Evolutionary conservation across 2,797 vertebrate species (phyloP), one percentile per base, ranked within the genome.

Genomic region (Gobionotothen gibberifrons): DNA sequence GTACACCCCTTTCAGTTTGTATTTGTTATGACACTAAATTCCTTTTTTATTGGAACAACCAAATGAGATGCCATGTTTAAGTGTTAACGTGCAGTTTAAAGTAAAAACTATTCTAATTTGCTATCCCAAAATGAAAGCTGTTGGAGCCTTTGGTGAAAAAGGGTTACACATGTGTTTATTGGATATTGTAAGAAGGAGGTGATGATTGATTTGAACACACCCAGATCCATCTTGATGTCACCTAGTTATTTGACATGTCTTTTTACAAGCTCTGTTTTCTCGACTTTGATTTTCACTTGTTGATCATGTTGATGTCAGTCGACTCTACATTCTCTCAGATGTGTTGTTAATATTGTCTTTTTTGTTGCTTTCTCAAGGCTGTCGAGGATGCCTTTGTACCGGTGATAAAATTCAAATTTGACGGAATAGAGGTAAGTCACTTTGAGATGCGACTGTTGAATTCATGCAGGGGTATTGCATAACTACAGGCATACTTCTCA

Each of bases 371-470:
- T 62, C 55, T 82, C 54, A 83, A 99, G 98, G 97, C 98, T 88
- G 97, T 99, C 17, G 97, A 99, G 87, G 98, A 99, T 88, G 98
- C 98, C 1, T 99, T 98, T 92, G 98, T 99, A 70, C 98, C 98
- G 1, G 98, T 99, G 90, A 95, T 99, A 83, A 99, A 99, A 89
- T 98, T 99, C 93, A 97, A 97, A 88, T 98, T 98, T 95, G 96
- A 97, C 81, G 96, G 96, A 72, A 98, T 98, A 86, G 98, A 99
- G 96, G 98, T 99, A 94, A 95, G 87, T 70, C 19, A 21, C 48
- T 62, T 22, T 56, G 10, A 44, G 26, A 32, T 16, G 3, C 3
- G n/a, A 15, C 29, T 64, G 4, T 39, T 59, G 19, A 21, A 10
- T 32, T 3, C 8, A 14, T 42, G 32, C 1, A 39, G 5, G 11